Evolutionary conservation across 1,140 invertebrate species (phyloP).

Genomic region (Leptinotarsa lineolata): DNA sequence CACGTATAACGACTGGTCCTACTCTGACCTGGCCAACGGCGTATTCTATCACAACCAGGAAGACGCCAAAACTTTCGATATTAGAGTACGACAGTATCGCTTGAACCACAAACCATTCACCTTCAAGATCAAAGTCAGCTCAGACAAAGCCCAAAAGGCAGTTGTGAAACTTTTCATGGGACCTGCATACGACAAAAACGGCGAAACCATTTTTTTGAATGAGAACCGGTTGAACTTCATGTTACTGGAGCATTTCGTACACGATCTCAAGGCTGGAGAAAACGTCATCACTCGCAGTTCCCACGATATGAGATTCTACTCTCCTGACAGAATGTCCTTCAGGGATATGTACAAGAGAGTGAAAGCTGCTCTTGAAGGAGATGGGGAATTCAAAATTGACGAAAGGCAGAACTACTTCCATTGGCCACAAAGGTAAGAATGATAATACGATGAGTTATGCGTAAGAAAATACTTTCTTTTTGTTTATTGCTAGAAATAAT

Average conservation of each 20-base stretch:
- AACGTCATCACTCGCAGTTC: constrained; percentile 71
- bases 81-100: constrained; percentile 56
- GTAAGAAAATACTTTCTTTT: no score
- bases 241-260: constrained; percentile 70
- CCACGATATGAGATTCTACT: constrained; percentile 65
- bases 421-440: constrained; percentile 57
- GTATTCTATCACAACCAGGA: constrained; percentile 54
- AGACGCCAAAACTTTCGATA: constrained; percentile 36
- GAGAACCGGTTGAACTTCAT: constrained; percentile 61
- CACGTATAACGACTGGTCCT: constrained; percentile 74
- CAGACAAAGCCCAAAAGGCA: constrained; percentile 61
- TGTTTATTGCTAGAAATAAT: no score
- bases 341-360: constrained; percentile 64
- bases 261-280: constrained; percentile 66
- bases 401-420: constrained; percentile 62
- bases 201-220: constrained; percentile 55
- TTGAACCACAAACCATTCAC: constrained; percentile 69
- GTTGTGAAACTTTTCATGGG: constrained; percentile 70
- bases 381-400: constrained; percentile 56
- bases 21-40: constrained; percentile 69
- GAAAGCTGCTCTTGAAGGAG: constrained; percentile 58
- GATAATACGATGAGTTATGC: background rate
- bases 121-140: constrained; percentile 63
- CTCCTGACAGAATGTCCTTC: constrained; percentile 67
- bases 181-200: constrained; percentile 67